These are phyloP conservation scores for Stomatorhinus ivindoensis DNA, from an alignment of 2,113 vertebrate genomes.

Conservation along the genomic window DNA sequence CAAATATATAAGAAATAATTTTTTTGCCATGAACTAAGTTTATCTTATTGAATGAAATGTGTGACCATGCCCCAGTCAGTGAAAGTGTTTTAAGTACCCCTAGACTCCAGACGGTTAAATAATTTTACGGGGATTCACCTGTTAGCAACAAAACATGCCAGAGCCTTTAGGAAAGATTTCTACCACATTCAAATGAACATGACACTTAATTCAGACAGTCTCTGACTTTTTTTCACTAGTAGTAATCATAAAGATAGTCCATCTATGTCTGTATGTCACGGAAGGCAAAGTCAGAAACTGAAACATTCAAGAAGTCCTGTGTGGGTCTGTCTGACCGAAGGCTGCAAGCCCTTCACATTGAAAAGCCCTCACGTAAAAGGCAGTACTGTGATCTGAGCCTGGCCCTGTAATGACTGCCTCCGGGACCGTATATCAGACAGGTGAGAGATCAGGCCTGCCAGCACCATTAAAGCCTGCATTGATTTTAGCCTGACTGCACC, in stretches of 20 bases:
- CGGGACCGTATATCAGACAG: conserved; percentile 1
- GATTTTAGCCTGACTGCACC: conserved; percentile 46
- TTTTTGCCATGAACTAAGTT: no score
- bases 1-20: no score
- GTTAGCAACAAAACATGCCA: not conserved
- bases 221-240: not conserved
- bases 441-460: not conserved
- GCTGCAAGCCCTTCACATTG: not conserved
- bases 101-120: not conserved
- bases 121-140: not conserved
- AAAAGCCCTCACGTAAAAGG: not conserved
- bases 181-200: not conserved
- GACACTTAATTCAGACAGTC: not conserved
- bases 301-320: not conserved
- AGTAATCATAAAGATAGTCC: not conserved
- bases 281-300: not conserved
- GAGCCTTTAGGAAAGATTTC: not conserved
- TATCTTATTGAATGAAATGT: no score
- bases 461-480: conserved; percentile 33
- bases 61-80: no score
- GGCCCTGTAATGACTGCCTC: not conserved
- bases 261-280: not conserved
- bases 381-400: not conserved
- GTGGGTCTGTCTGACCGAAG: not conserved
- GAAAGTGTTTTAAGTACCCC: no score